Conservation (phyloP, 2,888 invertebrate species). For the Scrobipalpa atriplicella region DNA sequence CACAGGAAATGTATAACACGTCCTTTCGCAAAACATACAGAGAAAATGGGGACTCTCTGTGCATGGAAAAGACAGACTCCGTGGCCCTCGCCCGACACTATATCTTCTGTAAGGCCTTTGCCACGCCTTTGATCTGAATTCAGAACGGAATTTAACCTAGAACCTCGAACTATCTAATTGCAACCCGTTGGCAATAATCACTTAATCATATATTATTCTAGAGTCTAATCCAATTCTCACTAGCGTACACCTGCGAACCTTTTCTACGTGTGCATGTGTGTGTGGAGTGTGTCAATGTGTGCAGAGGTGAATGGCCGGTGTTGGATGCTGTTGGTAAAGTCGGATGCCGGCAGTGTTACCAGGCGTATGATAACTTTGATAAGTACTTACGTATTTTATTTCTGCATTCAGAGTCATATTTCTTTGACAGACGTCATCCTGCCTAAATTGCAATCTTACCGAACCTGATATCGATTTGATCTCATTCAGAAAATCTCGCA, state of each 20-base stretch:
- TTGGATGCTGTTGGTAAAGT: constrained; percentile 9
- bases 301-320: constrained; percentile 11
- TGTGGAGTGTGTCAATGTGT: neutral
- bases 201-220: constrained; percentile 17
- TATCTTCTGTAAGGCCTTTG: no score
- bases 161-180: neutral
- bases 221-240: constrained; percentile 2
- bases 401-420: no score
- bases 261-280: neutral
- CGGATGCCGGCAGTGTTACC: neutral
- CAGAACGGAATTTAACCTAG: neutral
- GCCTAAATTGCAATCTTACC: no score
- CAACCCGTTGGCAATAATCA: constrained; percentile 1
- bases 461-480: no score
- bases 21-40: no score
- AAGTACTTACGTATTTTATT: neutral
- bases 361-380: neutral
- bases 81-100: no score
- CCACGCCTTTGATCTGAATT: neutral
- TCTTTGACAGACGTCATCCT: no score
- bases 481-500: no score
- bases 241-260: neutral
- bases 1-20: no score
- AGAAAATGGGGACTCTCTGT: no score
- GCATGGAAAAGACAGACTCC: no score